A percentile compares a stretch with the other conserved stretches of the same genome.
These are phyloP conservation scores for Brachionus sp. DNA, from an alignment of 1,140 invertebrate genomes.

Conservation along the genomic window DNA sequence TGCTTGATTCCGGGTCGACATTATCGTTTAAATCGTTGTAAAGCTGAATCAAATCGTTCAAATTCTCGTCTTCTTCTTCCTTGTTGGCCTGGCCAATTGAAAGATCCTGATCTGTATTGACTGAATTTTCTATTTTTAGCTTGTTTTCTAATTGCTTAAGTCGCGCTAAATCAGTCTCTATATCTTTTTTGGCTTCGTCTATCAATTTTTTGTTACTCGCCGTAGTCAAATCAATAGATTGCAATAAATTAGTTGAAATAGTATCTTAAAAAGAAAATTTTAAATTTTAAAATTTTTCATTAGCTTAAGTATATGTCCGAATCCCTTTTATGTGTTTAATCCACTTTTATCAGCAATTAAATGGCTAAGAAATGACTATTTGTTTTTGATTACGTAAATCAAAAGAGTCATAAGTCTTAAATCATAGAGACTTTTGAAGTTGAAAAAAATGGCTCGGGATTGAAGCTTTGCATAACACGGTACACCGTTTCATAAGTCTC, in stretches of 20 bases:
- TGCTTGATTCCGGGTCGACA: not conserved
- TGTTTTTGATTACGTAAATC: not conserved
- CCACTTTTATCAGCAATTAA: not conserved
- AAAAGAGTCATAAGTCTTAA: not conserved
- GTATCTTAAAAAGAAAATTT: slow-evolving; percentile 8
- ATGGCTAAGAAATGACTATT: not conserved
- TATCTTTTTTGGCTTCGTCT: slow-evolving; percentile 41
- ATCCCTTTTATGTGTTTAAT: not conserved
- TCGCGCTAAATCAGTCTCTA: not conserved
- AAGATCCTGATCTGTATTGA: not conserved
- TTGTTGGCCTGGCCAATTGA: not conserved
- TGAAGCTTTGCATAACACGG: not conserved
- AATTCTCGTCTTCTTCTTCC: slow-evolving; percentile 7
- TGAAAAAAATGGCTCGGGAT: not conserved
- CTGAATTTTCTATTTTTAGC: not conserved
- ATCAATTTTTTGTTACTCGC: not conserved
- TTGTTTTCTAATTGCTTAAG: not conserved
- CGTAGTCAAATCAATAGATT: not conserved
- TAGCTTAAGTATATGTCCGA: not conserved
- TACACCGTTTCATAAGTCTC: not conserved
- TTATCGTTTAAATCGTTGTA: slow-evolving; percentile 16
- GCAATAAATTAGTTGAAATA: not conserved
- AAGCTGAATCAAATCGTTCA: slow-evolving; percentile 8
- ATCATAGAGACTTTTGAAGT: not conserved
- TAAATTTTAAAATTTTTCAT: not conserved